These are phyloP conservation scores for Drosophila barbarae DNA, from an alignment of 2,888 invertebrate species.

Conservation along the genomic window DNA sequence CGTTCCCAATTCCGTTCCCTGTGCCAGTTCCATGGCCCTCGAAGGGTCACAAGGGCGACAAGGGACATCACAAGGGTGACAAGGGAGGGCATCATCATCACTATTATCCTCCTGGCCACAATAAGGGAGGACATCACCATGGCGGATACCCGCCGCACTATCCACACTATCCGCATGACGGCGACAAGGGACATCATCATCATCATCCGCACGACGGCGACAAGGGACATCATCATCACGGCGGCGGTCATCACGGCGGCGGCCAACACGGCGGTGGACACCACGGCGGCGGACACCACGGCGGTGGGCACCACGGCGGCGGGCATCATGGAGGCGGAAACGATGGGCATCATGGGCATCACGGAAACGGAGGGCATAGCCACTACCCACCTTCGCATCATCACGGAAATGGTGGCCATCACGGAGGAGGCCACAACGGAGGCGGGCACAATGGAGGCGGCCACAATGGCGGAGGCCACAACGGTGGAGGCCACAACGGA, in stretches of 20 bases:
- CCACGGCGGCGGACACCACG: no score
- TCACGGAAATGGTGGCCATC: neutral
- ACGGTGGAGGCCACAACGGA: neutral
- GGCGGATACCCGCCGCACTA: neutral
- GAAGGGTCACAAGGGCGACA: slow-evolving; percentile 28
- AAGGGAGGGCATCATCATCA: slow-evolving; percentile 36
- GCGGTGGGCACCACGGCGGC: no score
- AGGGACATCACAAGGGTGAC: slow-evolving; percentile 22
- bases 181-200: slow-evolving; percentile 11
- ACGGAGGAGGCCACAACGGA: neutral
- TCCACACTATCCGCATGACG: neutral
- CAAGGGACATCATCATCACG: slow-evolving; percentile 3
- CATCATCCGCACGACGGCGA: slow-evolving; percentile 7
- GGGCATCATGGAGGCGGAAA: neutral
- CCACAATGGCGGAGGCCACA: neutral
- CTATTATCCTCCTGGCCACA: slow-evolving; percentile 28
- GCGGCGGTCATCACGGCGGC: no score
- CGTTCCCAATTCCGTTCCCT: slow-evolving; percentile 18
- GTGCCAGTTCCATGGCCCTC: slow-evolving; percentile 34
- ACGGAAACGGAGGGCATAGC: slow-evolving; percentile 1
- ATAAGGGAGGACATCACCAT: slow-evolving; percentile 8
- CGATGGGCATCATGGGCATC: neutral
- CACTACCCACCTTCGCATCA: slow-evolving; percentile 2
- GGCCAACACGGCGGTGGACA: no score
- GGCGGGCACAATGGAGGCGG: neutral